Evolutionary conservation across 2,797 vertebrate genomes (phyloP), one percentile per base, ranked within the genome.

Genomic region (Xyrichtys novacula): DNA sequence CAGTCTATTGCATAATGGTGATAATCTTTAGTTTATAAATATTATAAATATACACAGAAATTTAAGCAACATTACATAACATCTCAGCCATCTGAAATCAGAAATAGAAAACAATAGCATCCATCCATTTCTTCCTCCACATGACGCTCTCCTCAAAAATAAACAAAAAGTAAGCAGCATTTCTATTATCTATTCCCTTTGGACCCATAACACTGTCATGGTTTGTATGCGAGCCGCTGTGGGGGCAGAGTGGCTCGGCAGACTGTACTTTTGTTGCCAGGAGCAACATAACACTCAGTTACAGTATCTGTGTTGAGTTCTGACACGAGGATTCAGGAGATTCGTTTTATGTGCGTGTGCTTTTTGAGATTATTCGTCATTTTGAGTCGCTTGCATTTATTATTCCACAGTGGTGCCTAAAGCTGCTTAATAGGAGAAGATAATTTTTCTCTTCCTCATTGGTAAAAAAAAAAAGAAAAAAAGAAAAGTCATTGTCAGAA

Each of bases 1-100:
- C 95, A 96, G 95, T 96, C 94, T 95, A 91, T 92, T 94, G 93
- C 94, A 94, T 92, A 93, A 93, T 92, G 93, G 95, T 95, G 94
- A 95, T 94, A 90, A 88, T 94, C 92, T 94, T 94, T 94, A 95
- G 94, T 94, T 94, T 95, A 95, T 94, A 95, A 95, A 95, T 95
- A 94, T 94, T 94, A 94, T 93, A 94, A 95, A 94, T 95, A 93
- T 95, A 94, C 93, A 94, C 89, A 90, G 86, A 92, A 80, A 87
- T 93, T 89, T 92, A 93, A 94, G 89, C 89, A 88, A 93, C 91
- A 87, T 90, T 91, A 91, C 84, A 62, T 90, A 91, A 90, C 90
- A 89, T 93, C 85, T 91, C 92, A 78, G 88, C 88, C 88, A 85
- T 90, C 88, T 86, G 85, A 93, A 93, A 90, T 91, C 59, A 89